These are phyloP conservation scores for Busseola fusca DNA, from an alignment of 2,888 invertebrate genomes.

Conservation along the genomic window DNA sequence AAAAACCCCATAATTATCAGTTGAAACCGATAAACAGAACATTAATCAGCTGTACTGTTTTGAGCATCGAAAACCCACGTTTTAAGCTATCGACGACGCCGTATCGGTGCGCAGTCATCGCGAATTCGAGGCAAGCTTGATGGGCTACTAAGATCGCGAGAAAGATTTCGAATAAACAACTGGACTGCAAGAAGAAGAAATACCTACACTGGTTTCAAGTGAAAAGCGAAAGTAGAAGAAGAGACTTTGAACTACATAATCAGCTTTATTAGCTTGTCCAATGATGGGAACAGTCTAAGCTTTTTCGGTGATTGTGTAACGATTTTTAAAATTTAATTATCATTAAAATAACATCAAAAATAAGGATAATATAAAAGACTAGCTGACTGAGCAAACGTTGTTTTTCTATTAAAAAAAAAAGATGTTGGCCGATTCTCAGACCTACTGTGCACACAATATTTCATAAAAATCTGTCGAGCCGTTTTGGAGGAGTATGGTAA, in stretches of 20 bases:
- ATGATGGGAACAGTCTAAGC: not conserved
- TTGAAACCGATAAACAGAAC: slow-evolving; percentile 70
- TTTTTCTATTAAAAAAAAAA: no score
- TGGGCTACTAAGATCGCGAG: slow-evolving; percentile 53
- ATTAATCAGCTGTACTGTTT: slow-evolving; percentile 85
- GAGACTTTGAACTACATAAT: not conserved
- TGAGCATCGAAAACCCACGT: slow-evolving; percentile 83
- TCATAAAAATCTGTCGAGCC: no score
- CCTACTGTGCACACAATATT: no score
- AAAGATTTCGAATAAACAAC: not conserved
- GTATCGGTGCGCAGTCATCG: slow-evolving; percentile 77
- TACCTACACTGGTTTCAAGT: not conserved
- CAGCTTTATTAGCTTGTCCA: not conserved
- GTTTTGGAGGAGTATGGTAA: no score
- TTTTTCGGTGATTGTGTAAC: not conserved
- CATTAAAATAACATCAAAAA: not conserved
- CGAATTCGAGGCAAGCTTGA: slow-evolving; percentile 67
- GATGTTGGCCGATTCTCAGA: no score
- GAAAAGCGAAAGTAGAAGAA: not conserved
- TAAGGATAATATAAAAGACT: not conserved
- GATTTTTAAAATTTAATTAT: not conserved
- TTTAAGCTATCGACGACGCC: slow-evolving; percentile 67
- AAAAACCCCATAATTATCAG: slow-evolving; percentile 64
- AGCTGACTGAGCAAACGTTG: no score
- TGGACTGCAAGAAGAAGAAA: not conserved